Base-by-base conservation (phyloP, 2,113 vertebrate genomes). In the Pterocles burchelli region DNA sequence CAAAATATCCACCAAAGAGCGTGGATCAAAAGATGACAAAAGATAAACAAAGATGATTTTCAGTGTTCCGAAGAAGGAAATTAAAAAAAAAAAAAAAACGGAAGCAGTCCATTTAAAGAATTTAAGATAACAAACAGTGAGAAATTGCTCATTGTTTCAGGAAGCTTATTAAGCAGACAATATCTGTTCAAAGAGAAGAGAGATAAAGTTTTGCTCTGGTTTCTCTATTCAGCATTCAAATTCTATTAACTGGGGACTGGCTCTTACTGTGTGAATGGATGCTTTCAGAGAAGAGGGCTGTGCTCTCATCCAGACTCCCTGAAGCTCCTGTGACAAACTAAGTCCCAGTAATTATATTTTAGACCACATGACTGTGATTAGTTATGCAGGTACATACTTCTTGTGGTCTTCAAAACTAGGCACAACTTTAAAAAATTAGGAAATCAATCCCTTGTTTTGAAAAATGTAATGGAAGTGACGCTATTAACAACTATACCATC, bases 261-360 rank as follows among this genome's bases (percentile, higher is more conserved):
- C 1, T 80, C 3, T 73, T 84, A 38, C 16, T 49, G 3, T 71
- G 18, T 57, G 13, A 63, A 29, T 16, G 14, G 2, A 43, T 14
- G 14, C 3, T 55, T 74, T 28, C 5, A 1, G 31, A 87, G 8
- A 34, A 12, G 13, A 58, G 1, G 3, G 5, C 12, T 45, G 4
- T 34, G 26, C 11, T 77, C 13, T 62, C 26, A 48, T 26, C 33
- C 34, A 19, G 31, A 31, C 10, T 17, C 20, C 13, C 29, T 72
- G 54, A 17, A 84, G 62, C 3, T 74, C 13, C 46, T 41, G 4
- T 14, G 17, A 21, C 25, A 34, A 80, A 49, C 28, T 13, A 58
- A 71, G 48, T 54, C 25, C 7, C 7, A 75, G 13, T 2, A 31
- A 43, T 11, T 8, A 34, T 17, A 38, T 71, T 82, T 74, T 45